Percentiles rank a stretch among this genome's conserved stretches.
Conservation (phyloP, 2,888 invertebrate genomes). For the Drosophila kokeensis region DNA sequence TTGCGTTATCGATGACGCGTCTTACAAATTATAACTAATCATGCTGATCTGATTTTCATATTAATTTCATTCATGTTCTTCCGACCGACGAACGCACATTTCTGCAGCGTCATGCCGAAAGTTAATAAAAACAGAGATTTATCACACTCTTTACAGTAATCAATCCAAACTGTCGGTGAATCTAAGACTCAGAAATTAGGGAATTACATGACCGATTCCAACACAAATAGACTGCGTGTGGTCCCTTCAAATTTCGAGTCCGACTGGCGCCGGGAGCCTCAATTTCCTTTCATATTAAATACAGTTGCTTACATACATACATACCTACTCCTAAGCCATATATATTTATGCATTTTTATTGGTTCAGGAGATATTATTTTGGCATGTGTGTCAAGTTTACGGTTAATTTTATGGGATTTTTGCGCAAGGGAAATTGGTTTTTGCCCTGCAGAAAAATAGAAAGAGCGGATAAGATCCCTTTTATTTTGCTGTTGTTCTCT, state of each 20-base stretch:
- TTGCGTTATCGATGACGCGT: conserved; percentile 43
- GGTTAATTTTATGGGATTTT: too few species aligned
- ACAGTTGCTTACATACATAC: conserved; percentile 1
- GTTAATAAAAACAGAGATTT: conserved; percentile 82
- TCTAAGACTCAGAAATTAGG: conserved; percentile 57
- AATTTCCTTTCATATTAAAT: conserved; percentile 23
- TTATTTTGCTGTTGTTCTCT: too few species aligned
- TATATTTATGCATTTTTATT: not conserved
- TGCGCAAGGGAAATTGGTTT: too few species aligned
- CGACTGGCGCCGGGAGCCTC: conserved; percentile 61
- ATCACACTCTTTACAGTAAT: conserved; percentile 82
- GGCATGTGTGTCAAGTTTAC: not conserved
- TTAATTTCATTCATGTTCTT: conserved; percentile 67
- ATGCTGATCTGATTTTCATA: conserved; percentile 81
- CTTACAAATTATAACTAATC: conserved; percentile 75
- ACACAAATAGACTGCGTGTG: conserved; percentile 72
- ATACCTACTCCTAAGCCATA: not conserved
- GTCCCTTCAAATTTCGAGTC: conserved; percentile 32
- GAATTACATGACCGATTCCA: conserved; percentile 74
- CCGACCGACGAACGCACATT: conserved; percentile 32
- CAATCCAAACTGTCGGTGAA: conserved; percentile 67
- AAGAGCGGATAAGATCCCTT: too few species aligned
- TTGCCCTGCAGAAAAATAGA: too few species aligned
- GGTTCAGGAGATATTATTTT: not conserved
- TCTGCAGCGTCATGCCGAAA: conserved; percentile 77